Evolutionary conservation across 1,140 invertebrate genomes (phyloP), one percentile per base, ranked within the genome.

Genomic region (Idris sp.): DNA sequence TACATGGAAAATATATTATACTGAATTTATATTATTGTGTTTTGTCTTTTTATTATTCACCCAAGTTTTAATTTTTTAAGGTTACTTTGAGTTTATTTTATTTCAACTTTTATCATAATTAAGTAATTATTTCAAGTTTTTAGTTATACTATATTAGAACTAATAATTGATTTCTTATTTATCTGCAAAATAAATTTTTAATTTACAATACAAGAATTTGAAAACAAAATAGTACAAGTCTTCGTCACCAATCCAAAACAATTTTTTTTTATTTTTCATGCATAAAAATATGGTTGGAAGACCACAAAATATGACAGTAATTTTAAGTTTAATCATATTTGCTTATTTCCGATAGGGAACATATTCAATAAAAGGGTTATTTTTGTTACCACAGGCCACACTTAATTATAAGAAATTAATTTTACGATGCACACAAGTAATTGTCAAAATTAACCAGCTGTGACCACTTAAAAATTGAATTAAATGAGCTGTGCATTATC

Each of bases 1-100:
- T 87, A 87, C 83, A 87, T 87, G 84, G 83, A 87, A 86, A 87
- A 87, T 87, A 87, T 87, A 87, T 87, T 87, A 87, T 87, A 87
- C 83, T 85, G 79, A 87, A 86, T 87, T 87, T 87, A 87, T 73
- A 36, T 64, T 33, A 11, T 14, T 28, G 33, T 44, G 11, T 41
- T 54, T 7, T 28, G 26, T 26, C 38, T 59, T 18, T 58, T 51
- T n/a, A 30, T 18, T 9, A 25, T 13, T 26, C 18, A 1, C 46
- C 19, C n/a, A n/a, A n/a, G n/a, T n/a, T n/a, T n/a, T n/a, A n/a
- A n/a, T n/a, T n/a, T n/a, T n/a, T n/a, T n/a, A n/a, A n/a, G n/a
- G n/a, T n/a, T n/a, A n/a, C n/a, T n/a, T n/a, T n/a, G n/a, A n/a
- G n/a, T n/a, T n/a, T n/a, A n/a, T n/a, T n/a, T n/a, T n/a, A n/a